These are phyloP conservation scores for Glyptemys insculpta DNA, from an alignment of 2,797 vertebrate genomes.

Conservation along the genomic window DNA sequence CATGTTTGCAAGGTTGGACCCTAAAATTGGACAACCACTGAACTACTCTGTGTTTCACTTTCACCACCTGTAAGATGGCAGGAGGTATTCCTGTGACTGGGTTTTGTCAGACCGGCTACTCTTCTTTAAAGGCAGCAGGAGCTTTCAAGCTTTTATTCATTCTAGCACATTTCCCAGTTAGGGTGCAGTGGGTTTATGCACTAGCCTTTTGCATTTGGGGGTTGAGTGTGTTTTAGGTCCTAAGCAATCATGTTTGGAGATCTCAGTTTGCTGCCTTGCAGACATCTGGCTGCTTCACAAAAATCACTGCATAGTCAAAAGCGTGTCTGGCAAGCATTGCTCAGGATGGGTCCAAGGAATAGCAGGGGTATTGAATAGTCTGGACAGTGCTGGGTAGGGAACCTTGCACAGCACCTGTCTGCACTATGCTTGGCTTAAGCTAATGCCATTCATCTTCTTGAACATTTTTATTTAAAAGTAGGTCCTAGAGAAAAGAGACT, in stretches of 20 bases:
- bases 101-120: neutral
- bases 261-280: rapidly evolving
- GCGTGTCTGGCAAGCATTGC: rapidly evolving
- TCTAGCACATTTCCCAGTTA: rapidly evolving
- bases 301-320: rapidly evolving
- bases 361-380: neutral
- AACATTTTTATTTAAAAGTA: conserved; percentile 22
- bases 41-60: conserved; percentile 50
- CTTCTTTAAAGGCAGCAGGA: neutral
- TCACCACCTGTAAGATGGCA: conserved; percentile 52
- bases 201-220: neutral
- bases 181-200: neutral
- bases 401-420: neutral
- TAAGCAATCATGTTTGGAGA: neutral
- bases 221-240: neutral
- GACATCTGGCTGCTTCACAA: neutral
- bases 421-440: rapidly evolving
- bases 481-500: conserved; percentile 19
- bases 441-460: neutral
- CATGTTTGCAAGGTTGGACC: conserved; percentile 31
- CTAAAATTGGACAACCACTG: conserved; percentile 52
- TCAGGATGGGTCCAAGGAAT: rapidly evolving
- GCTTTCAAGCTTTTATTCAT: rapidly evolving
- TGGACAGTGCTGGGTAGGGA: rapidly evolving
- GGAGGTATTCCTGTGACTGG: neutral